A percentile compares a stretch with the other conserved stretches of the same genome.
These are phyloP conservation scores for Acanthurus leucopareius DNA, from an alignment of 2,797 vertebrate species.

Conservation along the genomic window DNA sequence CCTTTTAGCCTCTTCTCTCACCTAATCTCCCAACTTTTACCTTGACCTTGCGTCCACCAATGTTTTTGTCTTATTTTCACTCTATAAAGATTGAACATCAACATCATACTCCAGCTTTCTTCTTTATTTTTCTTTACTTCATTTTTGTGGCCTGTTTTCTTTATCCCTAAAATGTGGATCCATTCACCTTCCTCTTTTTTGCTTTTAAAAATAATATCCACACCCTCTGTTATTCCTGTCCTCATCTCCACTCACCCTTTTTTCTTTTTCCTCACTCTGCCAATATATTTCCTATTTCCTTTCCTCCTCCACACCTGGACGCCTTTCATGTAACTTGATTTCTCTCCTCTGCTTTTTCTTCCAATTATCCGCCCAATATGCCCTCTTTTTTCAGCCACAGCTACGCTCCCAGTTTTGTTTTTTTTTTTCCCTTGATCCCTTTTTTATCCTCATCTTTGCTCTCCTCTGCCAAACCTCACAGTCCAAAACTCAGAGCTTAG, in stretches of 20 bases:
- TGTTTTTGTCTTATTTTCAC: neutral
- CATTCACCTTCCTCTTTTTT: neutral
- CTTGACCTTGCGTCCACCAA: neutral
- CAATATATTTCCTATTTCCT: neutral
- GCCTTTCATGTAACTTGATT: constrained; percentile 18
- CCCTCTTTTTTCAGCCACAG: constrained; percentile 21
- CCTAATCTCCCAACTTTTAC: constrained; percentile 12
- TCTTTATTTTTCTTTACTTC: constrained; percentile 6
- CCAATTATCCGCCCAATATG: constrained; percentile 26
- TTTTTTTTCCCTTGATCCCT: neutral
- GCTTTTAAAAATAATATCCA: constrained; percentile 12
- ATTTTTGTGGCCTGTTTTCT: neutral
- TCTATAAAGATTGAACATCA: constrained; percentile 4
- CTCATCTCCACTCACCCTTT: neutral
- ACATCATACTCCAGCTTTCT: neutral
- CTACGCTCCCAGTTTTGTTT: constrained; percentile 23
- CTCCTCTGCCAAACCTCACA: constrained; percentile 43
- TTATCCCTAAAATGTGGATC: constrained; percentile 1
- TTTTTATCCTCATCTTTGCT: constrained; percentile 41
- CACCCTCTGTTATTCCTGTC: neutral
- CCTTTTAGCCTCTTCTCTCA: constrained; percentile 22
- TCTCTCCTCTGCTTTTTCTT: constrained; percentile 17
- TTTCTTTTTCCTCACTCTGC: neutral
- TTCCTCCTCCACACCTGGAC: constrained; percentile 15
- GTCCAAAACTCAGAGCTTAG: constrained; percentile 47